These are phyloP conservation scores for Drosophila mojavensis DNA, from an alignment of 1,140 invertebrate species.

Conservation along the genomic window DNA sequence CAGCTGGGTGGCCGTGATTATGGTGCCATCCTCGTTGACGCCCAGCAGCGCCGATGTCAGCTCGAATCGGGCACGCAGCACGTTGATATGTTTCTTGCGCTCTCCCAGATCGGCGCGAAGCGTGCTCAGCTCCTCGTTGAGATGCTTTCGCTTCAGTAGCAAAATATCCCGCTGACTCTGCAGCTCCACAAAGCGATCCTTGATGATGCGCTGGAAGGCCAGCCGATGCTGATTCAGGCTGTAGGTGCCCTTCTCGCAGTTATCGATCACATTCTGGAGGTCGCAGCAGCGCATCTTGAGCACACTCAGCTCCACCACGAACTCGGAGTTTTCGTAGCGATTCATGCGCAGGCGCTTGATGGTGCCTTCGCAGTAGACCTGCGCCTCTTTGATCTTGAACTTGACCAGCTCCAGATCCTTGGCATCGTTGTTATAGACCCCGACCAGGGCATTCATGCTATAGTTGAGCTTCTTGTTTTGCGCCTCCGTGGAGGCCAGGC, in stretches of 20 bases:
- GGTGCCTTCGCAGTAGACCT: conserved; percentile 85
- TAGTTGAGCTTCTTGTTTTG: conserved; percentile 86
- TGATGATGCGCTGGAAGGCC: conserved; percentile 86
- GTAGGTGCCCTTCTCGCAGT: conserved; percentile 86
- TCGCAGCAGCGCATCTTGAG: conserved; percentile 86
- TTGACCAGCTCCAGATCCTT: conserved; percentile 61
- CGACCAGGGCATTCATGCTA: conserved; percentile 84
- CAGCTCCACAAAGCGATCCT: conserved; percentile 87
- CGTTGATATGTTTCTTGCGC: conserved; percentile 85
- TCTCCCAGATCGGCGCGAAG: conserved; percentile 85
- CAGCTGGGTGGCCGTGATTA: conserved; percentile 86
- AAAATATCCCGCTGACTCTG: conserved; percentile 86
- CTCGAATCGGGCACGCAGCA: conserved; percentile 85
- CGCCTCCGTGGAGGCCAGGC: conserved; percentile 80
- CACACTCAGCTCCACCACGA: conserved; percentile 87
- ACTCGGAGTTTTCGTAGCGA: conserved; percentile 85
- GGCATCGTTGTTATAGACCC: conserved; percentile 77
- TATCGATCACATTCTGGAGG: conserved; percentile 85
- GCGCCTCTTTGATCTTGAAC: conserved; percentile 84
- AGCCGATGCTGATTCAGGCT: conserved; percentile 86
- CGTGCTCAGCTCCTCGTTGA: conserved; percentile 85
- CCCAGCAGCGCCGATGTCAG: conserved; percentile 82
- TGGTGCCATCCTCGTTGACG: conserved; percentile 85
- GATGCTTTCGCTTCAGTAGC: conserved; percentile 85
- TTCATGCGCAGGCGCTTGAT: conserved; percentile 85